Evolutionary conservation across 2,113 vertebrate genomes (phyloP), one percentile per base, ranked within the genome.

Genomic region (Clarias magur): DNA sequence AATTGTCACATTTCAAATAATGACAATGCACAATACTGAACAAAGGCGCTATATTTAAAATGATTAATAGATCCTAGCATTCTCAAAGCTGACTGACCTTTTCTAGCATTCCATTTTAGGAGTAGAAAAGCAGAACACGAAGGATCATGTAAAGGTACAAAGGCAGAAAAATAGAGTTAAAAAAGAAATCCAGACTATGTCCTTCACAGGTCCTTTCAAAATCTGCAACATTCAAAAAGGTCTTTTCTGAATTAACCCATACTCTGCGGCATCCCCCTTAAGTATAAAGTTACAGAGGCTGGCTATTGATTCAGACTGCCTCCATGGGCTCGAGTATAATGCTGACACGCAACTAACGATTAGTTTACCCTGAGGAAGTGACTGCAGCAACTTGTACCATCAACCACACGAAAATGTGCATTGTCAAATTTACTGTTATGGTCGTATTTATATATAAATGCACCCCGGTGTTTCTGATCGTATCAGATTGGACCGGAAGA

Each of bases 331-430:
- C 56, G 76, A 65, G 75, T 62, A 34, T 68, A 80, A 57, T 80
- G 85, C 85, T 86, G 85, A 86, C 62, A 86, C 9, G 30, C 48
- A 68, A 34, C 84, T 85, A 67, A 65, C 48, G 60, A 56, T 79
- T 80, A 42, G 78, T 4, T 34, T 13, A 53, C 56, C 17, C 53
- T 42, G 10, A 38, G 57, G 76, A 68, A 80, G 63, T 59, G 21
- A 42, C 38, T 68, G 63, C 73, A 56, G n/a, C 84, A 85, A 4
- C 21, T 86, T 68, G 76, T 27, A 68, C 27, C 2, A 10, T 67
- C 30, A 19, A 57, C 48, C 30, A 67, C 48, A 19, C 4, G 30
- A 23, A 84, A 15, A 68, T 15, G 67, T 59, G 27, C 23, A 70
- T 42, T 59, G 21, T 19, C 59, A 73, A 7, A 13, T 62, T 84